Base-by-base conservation (phyloP, 2,888 invertebrate species). In the Cotesia congregata region DNA sequence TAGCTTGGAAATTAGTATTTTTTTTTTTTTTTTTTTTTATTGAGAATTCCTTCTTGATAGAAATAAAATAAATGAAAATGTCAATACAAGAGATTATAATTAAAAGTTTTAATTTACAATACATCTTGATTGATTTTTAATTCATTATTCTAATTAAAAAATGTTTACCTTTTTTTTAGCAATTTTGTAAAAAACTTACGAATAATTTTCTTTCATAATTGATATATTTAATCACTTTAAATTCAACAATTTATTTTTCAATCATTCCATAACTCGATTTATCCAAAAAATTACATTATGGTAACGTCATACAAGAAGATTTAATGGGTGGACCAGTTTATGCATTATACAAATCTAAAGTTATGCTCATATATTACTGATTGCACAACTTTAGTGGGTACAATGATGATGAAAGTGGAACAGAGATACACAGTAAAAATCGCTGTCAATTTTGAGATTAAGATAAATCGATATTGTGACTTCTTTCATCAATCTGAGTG, bases 391-490 rank as follows among this genome's bases (percentile, higher is more conserved):
- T 72, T 38, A 5, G 62, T 38, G n/a, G 62, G 71, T 60, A 30
- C 50, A 50, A 50, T 50, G 70, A 12, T 70, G 61, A 15, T n/a
- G 71, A 72, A 72, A 72, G 71, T 72, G 62, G 71, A 62, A 72
- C 71, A 72, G 62, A 61, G 39, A 39, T 38, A 62, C 38, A 61
- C 59, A 12, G 39, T 67, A 7, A 12, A 67, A 30, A 68, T 41
- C 17, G 50, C 15, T 39, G 15, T 68, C 68, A 68, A 38, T 39
- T 41, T 40, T 15, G 40, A 68, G 17, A 40, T 39, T 40, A 59
- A 65, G 74, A 75, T 70, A 62, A 69, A 75, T 75, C 12, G 64
- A 50, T 70, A 40, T 75, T 75, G 64, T 70, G 75, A 75, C 70
- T 75, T 15, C 17, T 62, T 30, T 30, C 40, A 64, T 70, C 70